Base-by-base conservation (phyloP, 2,797 vertebrate species). In the Capromys pilorides region DNA sequence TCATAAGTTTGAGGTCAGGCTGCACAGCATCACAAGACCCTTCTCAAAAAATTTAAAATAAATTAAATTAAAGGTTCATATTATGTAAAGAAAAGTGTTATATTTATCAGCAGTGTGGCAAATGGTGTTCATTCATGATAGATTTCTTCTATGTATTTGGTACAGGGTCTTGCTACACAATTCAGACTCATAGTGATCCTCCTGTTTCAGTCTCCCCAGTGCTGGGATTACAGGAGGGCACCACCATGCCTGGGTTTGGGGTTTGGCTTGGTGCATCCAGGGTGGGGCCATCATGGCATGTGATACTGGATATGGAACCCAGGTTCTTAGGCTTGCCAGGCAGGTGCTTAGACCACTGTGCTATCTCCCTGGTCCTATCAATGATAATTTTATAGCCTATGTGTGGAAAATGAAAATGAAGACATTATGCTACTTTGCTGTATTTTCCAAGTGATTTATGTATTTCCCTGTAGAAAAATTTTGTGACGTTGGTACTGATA, bases 371-470 rank as follows among this genome's bases (percentile, higher is more conserved):
- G 16, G 2, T 14, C 16, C 54, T 14, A 81, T 73, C 67, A 36
- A 57, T 73, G 77, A 51, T 59, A 84, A 41, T 57, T 92, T 61
- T 94, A 51, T 73, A 71, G 16, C 41, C 19, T 80, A 61, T 13
- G 16, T 78, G 4, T 89, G 78, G 59, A 86, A 89, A 49, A 24
- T 80, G 84, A 90, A 93, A 73, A 19, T 64, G 51, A 81, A 88
- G 57, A 86, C 62, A 88, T 66, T 41, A 28, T 92, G 73, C 18
- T 82, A 33, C 28, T 75, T 82, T 41, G 6, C 81, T 81, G 39
- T 79, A 22, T 77, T 88, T 95, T 92, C 13, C 67, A 19, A 57
- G 24, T 80, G 77, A 82, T 79, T 88, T 91, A 61, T 87, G 1
- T 91, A 75, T 83, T 81, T 84, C 62, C 24, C 71, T 54, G 2